Base-by-base conservation (phyloP, 1,140 invertebrate species). In the Anastatus disparis region DNA sequence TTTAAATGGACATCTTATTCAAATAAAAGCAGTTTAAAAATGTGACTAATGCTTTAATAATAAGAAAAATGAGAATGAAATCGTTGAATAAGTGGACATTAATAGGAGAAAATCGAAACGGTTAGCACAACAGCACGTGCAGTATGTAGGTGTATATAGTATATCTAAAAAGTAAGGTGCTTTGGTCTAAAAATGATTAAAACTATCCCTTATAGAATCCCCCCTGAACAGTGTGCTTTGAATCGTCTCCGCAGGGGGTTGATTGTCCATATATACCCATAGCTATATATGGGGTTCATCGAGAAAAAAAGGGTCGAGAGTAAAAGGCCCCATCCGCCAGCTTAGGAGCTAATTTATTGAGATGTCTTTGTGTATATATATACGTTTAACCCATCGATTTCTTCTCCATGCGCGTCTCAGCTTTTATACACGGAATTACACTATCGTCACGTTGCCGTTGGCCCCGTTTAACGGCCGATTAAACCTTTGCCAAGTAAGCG, bases 281-380 rank as follows among this genome's bases (percentile, higher is more conserved):
- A n/a, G n/a, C n/a, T n/a, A n/a, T n/a, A n/a, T n/a, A n/a, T n/a
- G n/a, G 52, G 66, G 53, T 74, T 72, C 63, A 29, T 73, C 71
- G n/a, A n/a, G 24, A 68, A 35, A n/a, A 24, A 62, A 62, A 73
- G 72, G 70, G 53, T 61, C 72, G 65, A 71, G 70, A 55, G 58
- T n/a, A n/a, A n/a, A n/a, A 59, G 64, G 72, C 74, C 74, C 74
- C 59, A 75, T 62, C 71, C 75, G 70, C 50, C n/a, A 61, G 72
- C 75, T 77, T 79, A 76, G n/a, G 72, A 71, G 75, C 81, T 85
- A 85, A 85, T 85, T 84, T 84, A 85, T 84, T 79, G 82, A 81
- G 77, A 84, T 81, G 77, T 82, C 79, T 71, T 75, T 71, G n/a
- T n/a, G n/a, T n/a, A n/a, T n/a, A n/a, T n/a, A n/a, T n/a, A n/a